Evolutionary conservation across 2,797 vertebrate genomes (phyloP).

Genomic region (Aldrovandia affinis): DNA sequence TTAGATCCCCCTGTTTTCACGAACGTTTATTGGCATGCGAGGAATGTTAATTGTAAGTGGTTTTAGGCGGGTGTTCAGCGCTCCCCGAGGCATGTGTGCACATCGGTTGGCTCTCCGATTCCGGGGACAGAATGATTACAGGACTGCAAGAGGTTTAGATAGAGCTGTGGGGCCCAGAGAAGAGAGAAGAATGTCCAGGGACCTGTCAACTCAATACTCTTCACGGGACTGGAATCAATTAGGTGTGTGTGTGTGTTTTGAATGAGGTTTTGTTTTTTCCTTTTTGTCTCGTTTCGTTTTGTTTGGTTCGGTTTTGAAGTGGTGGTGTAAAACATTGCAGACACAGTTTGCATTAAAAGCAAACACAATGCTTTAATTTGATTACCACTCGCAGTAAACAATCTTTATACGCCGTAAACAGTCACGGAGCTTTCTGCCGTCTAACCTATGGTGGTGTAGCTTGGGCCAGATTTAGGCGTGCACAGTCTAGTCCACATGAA

Average conservation of each 20-base stretch:
- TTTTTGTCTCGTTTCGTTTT: not conserved
- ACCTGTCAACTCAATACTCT: slow-evolving; percentile 23
- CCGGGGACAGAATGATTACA: slow-evolving; percentile 41
- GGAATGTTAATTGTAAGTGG: slow-evolving; percentile 79
- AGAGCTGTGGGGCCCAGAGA: not conserved
- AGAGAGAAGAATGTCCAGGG: not conserved
- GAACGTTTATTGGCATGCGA: slow-evolving; percentile 71
- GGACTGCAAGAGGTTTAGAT: slow-evolving; percentile 21
- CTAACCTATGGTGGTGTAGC: not conserved
- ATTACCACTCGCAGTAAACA: not conserved
- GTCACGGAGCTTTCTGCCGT: not conserved
- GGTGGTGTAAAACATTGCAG: not conserved
- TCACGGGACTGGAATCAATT: slow-evolving; percentile 35
- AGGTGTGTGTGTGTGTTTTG: not conserved
- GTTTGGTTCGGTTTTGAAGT: not conserved
- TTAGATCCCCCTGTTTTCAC: slow-evolving; percentile 68
- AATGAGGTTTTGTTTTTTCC: not conserved
- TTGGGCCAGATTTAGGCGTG: not conserved
- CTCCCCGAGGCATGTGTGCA: slow-evolving; percentile 45
- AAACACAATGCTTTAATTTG: not conserved
- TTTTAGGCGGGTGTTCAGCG: slow-evolving; percentile 57
- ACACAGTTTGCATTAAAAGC: not conserved
- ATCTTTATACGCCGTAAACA: not conserved
- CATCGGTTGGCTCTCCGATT: slow-evolving; percentile 24
- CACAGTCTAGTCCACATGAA: not conserved